A percentile compares a stretch with the other conserved stretches of the same genome.
Conservation (phyloP, 1,140 invertebrate species). For the Heliconius congener region DNA sequence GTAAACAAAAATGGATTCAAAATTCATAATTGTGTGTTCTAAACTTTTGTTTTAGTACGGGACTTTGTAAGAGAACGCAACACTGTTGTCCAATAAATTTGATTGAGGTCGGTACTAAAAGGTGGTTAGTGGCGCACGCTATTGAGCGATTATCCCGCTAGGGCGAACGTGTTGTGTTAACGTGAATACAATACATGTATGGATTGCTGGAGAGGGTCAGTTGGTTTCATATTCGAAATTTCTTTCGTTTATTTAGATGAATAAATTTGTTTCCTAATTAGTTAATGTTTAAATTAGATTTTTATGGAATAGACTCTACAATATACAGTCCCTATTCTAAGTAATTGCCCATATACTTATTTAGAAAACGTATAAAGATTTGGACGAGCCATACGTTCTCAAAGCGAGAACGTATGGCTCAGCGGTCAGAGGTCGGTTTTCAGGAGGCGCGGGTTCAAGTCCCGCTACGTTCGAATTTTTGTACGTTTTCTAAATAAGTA, state of each 20-base stretch:
- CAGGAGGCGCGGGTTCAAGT: no score
- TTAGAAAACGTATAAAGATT: no score
- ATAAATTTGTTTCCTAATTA: no score
- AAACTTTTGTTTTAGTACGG: conserved; percentile 25
- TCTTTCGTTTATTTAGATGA: background rate
- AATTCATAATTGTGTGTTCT: conserved; percentile 32
- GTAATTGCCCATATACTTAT: no score
- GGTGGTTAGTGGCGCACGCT: conserved; percentile 48
- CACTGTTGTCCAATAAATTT: conserved; percentile 51
- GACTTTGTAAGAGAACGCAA: conserved; percentile 21
- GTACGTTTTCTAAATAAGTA: no score
- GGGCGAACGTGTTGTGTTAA: conserved; percentile 38
- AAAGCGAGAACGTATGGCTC: no score
- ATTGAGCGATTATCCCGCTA: conserved; percentile 50
- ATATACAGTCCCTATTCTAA: no score
- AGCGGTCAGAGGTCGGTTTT: no score
- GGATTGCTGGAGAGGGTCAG: conserved; percentile 15
- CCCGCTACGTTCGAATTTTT: no score
- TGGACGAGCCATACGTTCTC: no score
- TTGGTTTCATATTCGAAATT: background rate
- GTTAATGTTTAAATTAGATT: no score
- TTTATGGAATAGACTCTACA: no score
- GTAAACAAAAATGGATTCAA: conserved; percentile 40
- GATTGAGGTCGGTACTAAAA: conserved; percentile 55
- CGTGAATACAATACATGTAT: conserved; percentile 25